These are phyloP conservation scores for Meriones unguiculatus DNA, from an alignment of 2,113 vertebrate species.

Conservation along the genomic window DNA sequence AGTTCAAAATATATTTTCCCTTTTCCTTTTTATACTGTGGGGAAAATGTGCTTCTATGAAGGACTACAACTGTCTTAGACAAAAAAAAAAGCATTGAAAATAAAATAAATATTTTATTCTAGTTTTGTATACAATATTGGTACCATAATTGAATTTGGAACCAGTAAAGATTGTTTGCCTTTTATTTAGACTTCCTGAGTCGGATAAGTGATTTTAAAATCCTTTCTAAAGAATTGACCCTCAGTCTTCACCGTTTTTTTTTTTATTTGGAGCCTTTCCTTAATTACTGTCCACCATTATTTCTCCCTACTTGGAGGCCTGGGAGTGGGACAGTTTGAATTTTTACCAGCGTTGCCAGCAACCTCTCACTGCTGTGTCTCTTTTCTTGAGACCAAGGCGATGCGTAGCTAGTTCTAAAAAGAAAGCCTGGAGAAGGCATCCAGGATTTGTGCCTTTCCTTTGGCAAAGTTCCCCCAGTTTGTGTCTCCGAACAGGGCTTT, in stretches of 20 bases:
- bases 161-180: slow-evolving; percentile 11
- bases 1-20: neutral
- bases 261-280: neutral
- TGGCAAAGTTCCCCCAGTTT: slow-evolving; percentile 17
- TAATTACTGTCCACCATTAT: neutral
- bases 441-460: neutral
- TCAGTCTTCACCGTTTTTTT: neutral
- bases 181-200: slow-evolving; percentile 46
- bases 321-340: neutral
- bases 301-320: neutral
- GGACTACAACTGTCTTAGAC: slow-evolving; percentile 2
- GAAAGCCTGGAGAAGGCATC: neutral
- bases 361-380: neutral
- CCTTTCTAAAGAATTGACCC: neutral
- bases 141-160: slow-evolving; percentile 21
- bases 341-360: neutral
- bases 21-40: neutral
- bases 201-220: slow-evolving; percentile 10
- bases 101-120: slow-evolving; percentile 7
- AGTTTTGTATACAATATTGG: neutral
- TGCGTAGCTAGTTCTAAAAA: neutral
- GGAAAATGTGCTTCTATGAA: neutral
- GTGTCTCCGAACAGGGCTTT: slow-evolving; percentile 61
- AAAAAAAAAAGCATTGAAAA: slow-evolving; percentile 52
- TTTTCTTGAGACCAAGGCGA: slow-evolving; percentile 15